These are phyloP conservation scores for Marmota monax DNA, from an alignment of 2,113 vertebrate genomes.

Conservation along the genomic window DNA sequence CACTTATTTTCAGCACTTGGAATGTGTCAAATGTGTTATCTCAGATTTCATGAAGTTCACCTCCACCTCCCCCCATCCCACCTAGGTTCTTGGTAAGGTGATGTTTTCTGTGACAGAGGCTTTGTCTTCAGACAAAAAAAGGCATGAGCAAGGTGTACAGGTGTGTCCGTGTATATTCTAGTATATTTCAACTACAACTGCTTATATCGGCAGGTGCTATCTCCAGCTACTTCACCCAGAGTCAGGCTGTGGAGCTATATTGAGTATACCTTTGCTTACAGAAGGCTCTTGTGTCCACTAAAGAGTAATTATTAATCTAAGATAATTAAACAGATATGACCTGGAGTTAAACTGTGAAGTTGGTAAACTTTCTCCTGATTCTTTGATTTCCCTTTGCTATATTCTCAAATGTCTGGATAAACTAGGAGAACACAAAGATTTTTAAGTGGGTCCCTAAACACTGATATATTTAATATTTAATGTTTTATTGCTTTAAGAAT, in stretches of 20 bases:
- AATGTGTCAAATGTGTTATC: constrained; percentile 74
- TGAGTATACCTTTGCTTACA: neutral
- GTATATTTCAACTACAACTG: neutral
- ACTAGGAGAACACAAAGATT: neutral
- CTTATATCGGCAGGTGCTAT: neutral
- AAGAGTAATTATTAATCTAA: neutral
- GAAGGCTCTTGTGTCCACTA: neutral
- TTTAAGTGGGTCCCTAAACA: neutral
- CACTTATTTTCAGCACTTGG: constrained; percentile 80
- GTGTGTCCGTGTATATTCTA: neutral
- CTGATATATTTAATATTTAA: neutral
- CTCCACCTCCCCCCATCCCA: neutral
- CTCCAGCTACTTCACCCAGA: neutral
- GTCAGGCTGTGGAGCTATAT: neutral
- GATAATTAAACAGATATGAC: neutral
- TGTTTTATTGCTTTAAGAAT: constrained; percentile 19
- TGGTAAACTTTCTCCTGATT: neutral
- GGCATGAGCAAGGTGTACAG: neutral
- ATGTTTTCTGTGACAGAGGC: constrained; percentile 50
- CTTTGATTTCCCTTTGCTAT: neutral
- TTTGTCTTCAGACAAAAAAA: constrained; percentile 47
- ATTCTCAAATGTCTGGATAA: neutral
- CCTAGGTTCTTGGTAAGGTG: constrained; percentile 54
- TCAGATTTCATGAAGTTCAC: constrained; percentile 54
- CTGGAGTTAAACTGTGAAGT: neutral